Evolutionary conservation across 2,888 invertebrate genomes (phyloP), one percentile per base, ranked within the genome.

Genomic region (Diaperis boleti): DNA sequence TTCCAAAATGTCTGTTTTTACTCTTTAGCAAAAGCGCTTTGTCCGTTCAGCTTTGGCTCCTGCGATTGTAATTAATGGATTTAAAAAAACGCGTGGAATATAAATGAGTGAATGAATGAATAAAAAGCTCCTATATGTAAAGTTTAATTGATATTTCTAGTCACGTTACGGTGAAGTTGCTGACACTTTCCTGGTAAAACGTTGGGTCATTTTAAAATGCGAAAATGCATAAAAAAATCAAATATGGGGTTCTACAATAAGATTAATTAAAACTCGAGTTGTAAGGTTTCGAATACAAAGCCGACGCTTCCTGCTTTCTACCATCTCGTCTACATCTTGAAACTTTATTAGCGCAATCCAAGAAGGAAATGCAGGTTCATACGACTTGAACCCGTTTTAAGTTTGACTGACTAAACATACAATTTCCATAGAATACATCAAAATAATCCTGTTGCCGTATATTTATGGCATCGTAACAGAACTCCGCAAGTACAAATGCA

Each of bases 51-150:
- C 33, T 33, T 33, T 33, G 33, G 15, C 7, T 15, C 13, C 13
- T 17, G 3, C 2, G 39, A 39, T 39, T 15, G 39, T 39, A 47
- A 47, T 31, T 47, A 31, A 47, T 47, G 47, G 47, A 13, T 47
- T 47, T 31, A 31, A 47, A 47, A 8, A 15, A 6, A 47, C 35
- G 49, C 35, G 35, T 49, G 49, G 49, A 17, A 49, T 49, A 49
- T 20, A 49, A 49, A 49, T 49, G 49, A 49, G n/a, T n/a, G n/a
- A 35, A 49, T 35, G 49, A n/a, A n/a, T n/a, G n/a, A n/a, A n/a
- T 10, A 49, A 49, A 47, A 49, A 35, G 20, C 35, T 35, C 49
- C 29, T 33, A 35, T 49, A 49, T 35, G 49, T 49, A 49, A 35
- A 49, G 35, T 49, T 35, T 35, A 35, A 49, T 49, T 33, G 35